Evolutionary conservation across 2,888 invertebrate genomes (phyloP), one percentile per base, ranked within the genome.

Genomic region (Julus scanicus): DNA sequence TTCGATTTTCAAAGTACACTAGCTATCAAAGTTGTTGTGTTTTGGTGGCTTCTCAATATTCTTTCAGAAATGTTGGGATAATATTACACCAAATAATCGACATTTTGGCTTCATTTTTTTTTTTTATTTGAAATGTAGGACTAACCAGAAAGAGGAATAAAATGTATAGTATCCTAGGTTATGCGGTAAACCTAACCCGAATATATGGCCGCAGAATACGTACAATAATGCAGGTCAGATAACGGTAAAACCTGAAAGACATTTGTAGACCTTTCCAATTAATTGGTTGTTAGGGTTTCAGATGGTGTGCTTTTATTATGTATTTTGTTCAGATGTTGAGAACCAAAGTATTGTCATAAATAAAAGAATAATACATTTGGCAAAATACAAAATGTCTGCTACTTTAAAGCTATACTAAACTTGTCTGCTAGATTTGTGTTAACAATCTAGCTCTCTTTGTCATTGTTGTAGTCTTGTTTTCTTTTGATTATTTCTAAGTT

Each of bases 21-120:
- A 9, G 20, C 71, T 80, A 44, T 44, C 44, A 44, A 44, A 13
- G 13, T 13, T 80, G 80, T 39, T 80, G 37, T 80, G 80, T 29
- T 80, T 80, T 80, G 80, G 37, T 80, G 80, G 37, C 80, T 80
- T 80, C 37, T 37, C 80, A 15, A 80, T 37, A 37, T 80, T 37
- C 37, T 80, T 37, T 80, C 80, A 37, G 80, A 80, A 80, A 80
- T 80, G 37, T 37, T 80, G 80, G 15, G 80, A 80, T 80, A 9
- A 11, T 80, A 80, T 80, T 80, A 80, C 80, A 37, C 37, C 15
- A 29, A 80, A 37, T 15, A 80, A 80, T 13, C 80, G 37, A 29
- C 80, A 37, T 80, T 15, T 15, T 29, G 15, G 13, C 80, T 15
- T 80, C 44, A 44, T 44, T 44, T 44, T 44, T 44, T 44, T 44